Evolutionary conservation across 2,888 invertebrate species (phyloP).

Genomic region (Eupithecia exiguata): DNA sequence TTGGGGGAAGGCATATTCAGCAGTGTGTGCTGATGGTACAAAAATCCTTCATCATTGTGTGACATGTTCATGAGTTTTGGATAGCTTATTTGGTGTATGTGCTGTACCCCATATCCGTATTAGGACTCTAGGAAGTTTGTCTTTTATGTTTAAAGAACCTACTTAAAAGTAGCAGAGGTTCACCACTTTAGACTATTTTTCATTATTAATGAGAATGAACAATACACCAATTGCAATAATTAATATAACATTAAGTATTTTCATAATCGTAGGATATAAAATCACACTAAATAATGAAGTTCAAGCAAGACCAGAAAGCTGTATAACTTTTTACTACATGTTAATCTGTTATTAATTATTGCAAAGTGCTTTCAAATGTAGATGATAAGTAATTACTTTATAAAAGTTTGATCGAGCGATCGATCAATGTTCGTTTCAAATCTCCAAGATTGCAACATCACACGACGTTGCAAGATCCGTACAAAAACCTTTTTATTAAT

Average conservation of each 20-base stretch:
- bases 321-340: not conserved
- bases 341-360: slow-evolving; percentile 14
- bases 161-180: not conserved
- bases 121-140: no score
- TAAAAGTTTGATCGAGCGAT: slow-evolving; percentile 18
- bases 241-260: no score
- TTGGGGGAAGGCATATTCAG: not conserved
- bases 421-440: slow-evolving; percentile 32
- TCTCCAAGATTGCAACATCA: slow-evolving; percentile 34
- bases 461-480: slow-evolving; percentile 26
- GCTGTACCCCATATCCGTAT: no score
- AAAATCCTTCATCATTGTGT: not conserved
- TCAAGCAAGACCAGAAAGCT: not conserved
- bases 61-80: not conserved
- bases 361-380: slow-evolving; percentile 24
- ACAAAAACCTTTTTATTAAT: slow-evolving; percentile 41
- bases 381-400: slow-evolving; percentile 15
- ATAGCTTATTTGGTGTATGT: not conserved
- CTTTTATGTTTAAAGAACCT: no score
- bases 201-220: not conserved
- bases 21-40: not conserved
- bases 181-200: not conserved
- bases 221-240: not conserved
- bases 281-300: not conserved
- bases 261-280: not conserved